phyloP scores from a whole-genome alignment of 2,888 invertebrate species.

The Leucoma salicis region DNA sequence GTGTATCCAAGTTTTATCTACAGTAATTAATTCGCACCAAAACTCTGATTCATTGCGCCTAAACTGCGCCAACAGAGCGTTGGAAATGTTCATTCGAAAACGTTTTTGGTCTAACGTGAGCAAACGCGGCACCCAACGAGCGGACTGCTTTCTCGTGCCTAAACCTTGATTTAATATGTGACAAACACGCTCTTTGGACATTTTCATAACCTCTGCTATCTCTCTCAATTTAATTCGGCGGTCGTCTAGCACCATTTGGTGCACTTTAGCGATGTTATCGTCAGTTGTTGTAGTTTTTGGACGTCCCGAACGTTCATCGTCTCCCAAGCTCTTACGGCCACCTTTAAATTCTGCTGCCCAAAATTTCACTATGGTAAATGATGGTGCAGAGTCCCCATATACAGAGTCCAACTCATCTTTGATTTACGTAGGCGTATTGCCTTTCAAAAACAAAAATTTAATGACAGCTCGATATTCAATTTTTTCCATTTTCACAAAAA shows the following conservation, averaged over 20 bases:
- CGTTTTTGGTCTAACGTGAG: background rate
- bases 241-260: constrained; percentile 10
- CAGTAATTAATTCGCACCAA: background rate
- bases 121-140: background rate
- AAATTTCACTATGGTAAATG: constrained; percentile 21
- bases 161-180: constrained; percentile 4
- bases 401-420: constrained; percentile 7
- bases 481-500: constrained; percentile 18
- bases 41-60: background rate
- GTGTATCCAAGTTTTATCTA: background rate
- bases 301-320: constrained; percentile 23
- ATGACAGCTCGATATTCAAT: constrained; percentile 12
- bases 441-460: constrained; percentile 6
- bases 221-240: background rate
- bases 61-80: background rate
- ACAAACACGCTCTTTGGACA: constrained; percentile 4
- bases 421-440: constrained; percentile 10
- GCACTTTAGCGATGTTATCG: constrained; percentile 10
- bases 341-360: constrained; percentile 27
- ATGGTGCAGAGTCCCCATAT: constrained; percentile 16
- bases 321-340: constrained; percentile 21
- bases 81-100: background rate
- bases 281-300: constrained; percentile 12
- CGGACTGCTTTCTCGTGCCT: constrained; percentile 4
- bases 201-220: background rate